phyloP scores from a whole-genome alignment of 2,888 invertebrate genomes.

The Dynastes grantii region DNA sequence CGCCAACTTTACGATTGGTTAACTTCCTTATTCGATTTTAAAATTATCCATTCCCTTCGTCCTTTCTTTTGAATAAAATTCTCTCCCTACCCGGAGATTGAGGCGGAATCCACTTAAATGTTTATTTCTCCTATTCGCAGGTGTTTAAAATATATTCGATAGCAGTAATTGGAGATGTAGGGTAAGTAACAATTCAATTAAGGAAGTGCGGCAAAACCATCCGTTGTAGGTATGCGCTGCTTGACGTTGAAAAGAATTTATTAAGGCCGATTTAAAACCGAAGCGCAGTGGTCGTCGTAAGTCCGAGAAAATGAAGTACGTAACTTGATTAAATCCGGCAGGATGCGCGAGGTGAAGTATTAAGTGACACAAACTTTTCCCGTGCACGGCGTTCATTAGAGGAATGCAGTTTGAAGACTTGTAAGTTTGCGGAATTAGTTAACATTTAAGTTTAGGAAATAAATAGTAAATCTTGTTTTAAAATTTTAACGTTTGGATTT shows the following conservation, averaged over 20 bases:
- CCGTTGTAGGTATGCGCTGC: background rate
- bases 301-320: background rate
- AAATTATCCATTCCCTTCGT: no score
- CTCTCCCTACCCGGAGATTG: no score
- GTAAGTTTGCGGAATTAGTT: no score
- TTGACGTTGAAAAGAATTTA: background rate
- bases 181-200: background rate
- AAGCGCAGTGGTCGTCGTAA: background rate
- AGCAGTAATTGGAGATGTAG: background rate
- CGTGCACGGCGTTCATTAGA: no score
- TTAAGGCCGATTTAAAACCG: background rate
- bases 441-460: no score
- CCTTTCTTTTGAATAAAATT: no score
- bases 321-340: constrained; percentile 1
- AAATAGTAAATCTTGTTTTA: no score
- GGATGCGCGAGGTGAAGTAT: background rate
- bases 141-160: no score
- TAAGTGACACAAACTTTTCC: background rate
- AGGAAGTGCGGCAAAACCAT: background rate
- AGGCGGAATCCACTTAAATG: no score
- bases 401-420: no score
- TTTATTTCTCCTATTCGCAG: no score
- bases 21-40: background rate
- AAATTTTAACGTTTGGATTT: no score
- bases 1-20: background rate